Percentiles rank a stretch among this genome's conserved stretches.
Conservation (phyloP, 2,888 invertebrate genomes). For the Oligia fasciuncula region DNA sequence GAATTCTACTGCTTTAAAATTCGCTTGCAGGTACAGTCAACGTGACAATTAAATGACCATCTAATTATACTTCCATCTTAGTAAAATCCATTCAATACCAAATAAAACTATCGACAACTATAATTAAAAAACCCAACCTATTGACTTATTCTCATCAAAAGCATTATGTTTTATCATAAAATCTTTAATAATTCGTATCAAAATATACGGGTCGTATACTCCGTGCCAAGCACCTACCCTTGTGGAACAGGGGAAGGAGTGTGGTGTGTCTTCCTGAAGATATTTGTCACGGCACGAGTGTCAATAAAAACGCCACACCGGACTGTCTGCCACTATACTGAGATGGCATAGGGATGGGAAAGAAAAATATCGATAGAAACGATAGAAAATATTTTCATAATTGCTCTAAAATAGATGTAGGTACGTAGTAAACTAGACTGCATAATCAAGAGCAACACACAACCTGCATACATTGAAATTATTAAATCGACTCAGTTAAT, state of each 20-base stretch:
- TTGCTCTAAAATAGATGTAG: neutral
- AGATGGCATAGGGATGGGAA: slow-evolving; percentile 74
- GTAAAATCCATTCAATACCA: neutral
- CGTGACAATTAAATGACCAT: neutral
- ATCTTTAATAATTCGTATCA: slow-evolving; percentile 51
- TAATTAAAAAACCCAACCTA: neutral
- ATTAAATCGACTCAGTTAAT: neutral
- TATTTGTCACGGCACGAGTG: slow-evolving; percentile 89
- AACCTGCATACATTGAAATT: neutral
- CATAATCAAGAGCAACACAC: neutral
- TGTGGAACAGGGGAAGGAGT: slow-evolving; percentile 66
- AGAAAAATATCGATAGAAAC: slow-evolving; percentile 34
- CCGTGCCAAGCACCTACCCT: slow-evolving; percentile 58
- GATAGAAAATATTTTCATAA: neutral
- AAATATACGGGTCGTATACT: slow-evolving; percentile 62
- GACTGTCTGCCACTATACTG: slow-evolving; percentile 86
- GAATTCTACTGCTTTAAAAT: slow-evolving; percentile 24
- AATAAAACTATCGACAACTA: neutral
- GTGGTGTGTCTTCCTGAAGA: slow-evolving; percentile 77
- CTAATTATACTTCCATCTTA: neutral
- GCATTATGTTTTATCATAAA: slow-evolving; percentile 52
- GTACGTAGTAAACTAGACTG: neutral
- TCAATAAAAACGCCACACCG: slow-evolving; percentile 90
- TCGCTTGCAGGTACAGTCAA: slow-evolving; percentile 8
- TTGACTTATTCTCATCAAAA: slow-evolving; percentile 1